These are phyloP conservation scores for Pherbina coryleti DNA, from an alignment of 2,888 invertebrate species.

Conservation along the genomic window DNA sequence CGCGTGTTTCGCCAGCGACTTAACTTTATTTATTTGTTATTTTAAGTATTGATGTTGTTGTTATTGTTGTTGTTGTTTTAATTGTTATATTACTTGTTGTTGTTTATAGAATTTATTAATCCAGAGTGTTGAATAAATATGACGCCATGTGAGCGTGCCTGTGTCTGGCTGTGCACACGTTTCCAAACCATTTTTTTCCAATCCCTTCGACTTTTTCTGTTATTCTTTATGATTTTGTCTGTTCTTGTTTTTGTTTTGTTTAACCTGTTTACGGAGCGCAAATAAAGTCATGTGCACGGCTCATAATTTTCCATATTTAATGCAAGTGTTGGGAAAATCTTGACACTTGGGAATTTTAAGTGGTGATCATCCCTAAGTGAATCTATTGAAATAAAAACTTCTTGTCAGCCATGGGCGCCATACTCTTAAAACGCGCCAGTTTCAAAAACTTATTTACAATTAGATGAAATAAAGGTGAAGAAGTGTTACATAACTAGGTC, in stretches of 20 bases:
- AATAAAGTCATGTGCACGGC: slow-evolving; percentile 24
- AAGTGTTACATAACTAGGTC: too few relatives aligned
- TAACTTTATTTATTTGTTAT: slow-evolving; percentile 6
- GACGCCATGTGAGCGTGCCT: slow-evolving; percentile 43
- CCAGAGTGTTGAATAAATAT: slow-evolving; percentile 53
- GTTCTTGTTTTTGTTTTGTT: slow-evolving; percentile 2
- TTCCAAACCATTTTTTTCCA: not conserved
- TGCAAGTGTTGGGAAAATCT: slow-evolving; percentile 58
- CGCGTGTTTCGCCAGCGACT: slow-evolving; percentile 24
- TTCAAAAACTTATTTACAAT: not conserved
- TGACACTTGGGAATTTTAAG: not conserved
- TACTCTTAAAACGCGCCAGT: not conserved
- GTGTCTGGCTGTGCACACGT: not conserved
- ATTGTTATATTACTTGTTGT: slow-evolving; percentile 45
- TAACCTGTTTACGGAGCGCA: slow-evolving; percentile 16
- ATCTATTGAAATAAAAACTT: not conserved
- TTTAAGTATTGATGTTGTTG: slow-evolving; percentile 20
- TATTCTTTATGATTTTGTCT: not conserved
- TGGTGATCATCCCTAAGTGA: not conserved
- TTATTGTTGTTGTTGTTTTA: slow-evolving; percentile 31
- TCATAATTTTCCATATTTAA: slow-evolving; percentile 62
- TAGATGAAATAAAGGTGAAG: too few relatives aligned
- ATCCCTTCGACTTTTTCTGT: not conserved
- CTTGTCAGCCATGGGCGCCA: slow-evolving; percentile 4
- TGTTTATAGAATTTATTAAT: slow-evolving; percentile 52